phyloP scores from a whole-genome alignment of 1,140 invertebrate species.

The Zelostemma sp. region DNA sequence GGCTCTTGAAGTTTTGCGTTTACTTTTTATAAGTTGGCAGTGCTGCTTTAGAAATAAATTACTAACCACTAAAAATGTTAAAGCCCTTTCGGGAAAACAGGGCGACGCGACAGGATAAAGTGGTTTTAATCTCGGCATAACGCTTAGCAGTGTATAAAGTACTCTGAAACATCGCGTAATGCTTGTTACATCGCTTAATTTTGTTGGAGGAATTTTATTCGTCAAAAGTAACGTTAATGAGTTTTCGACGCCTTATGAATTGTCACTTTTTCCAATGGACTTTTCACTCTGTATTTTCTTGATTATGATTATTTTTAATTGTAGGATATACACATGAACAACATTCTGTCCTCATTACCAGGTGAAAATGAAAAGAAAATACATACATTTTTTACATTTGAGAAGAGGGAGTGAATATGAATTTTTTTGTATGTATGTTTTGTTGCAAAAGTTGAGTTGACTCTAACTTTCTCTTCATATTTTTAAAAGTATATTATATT shows the following conservation, averaged over 20 bases:
- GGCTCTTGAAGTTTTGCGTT: conserved; percentile 1
- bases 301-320: too few relatives aligned
- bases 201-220: conserved; percentile 10
- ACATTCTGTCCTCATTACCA: too few relatives aligned
- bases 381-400: too few relatives aligned
- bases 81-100: conserved; percentile 13
- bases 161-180: conserved; percentile 26
- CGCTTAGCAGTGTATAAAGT: conserved; percentile 31
- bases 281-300: too few relatives aligned
- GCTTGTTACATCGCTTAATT: conserved; percentile 21
- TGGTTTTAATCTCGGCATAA: conserved; percentile 21
- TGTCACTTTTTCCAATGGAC: too few relatives aligned
- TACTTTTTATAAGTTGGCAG: conserved; percentile 12
- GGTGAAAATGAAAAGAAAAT: too few relatives aligned
- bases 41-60: conserved; percentile 29
- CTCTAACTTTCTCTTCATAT: too few relatives aligned
- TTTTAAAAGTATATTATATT: too few relatives aligned
- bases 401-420: too few relatives aligned
- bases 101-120: conserved; percentile 18
- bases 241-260: neutral
- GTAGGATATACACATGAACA: too few relatives aligned
- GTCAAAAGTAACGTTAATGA: neutral
- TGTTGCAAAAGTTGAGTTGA: too few relatives aligned
- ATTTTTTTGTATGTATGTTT: too few relatives aligned
- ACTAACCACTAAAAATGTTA: conserved; percentile 14